These are phyloP conservation scores for Microctonus aethiopoides DNA, from an alignment of 2,888 invertebrate species.

Conservation along the genomic window DNA sequence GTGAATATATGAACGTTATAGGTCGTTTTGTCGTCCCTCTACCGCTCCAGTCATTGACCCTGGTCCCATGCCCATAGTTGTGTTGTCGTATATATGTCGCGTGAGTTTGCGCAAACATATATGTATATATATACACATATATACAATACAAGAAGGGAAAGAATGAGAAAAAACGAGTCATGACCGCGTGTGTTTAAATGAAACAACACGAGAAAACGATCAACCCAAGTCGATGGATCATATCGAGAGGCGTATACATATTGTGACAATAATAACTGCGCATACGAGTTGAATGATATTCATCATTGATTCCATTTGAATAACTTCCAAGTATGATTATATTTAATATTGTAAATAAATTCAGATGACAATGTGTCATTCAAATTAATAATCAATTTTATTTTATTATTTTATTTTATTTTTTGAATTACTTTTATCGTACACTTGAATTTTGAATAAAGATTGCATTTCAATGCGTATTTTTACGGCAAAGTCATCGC, in stretches of 20 bases:
- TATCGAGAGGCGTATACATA: conserved; percentile 27
- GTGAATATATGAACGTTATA: conserved; percentile 16
- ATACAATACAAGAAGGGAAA: not conserved
- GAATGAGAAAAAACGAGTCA: not conserved
- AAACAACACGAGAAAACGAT: conserved; percentile 37
- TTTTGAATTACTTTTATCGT: not conserved
- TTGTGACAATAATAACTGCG: conserved; percentile 13
- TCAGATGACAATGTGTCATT: not conserved
- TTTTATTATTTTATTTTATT: too few species aligned
- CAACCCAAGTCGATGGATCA: conserved; percentile 30
- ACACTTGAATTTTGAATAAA: conserved; percentile 40
- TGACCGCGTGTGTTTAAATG: conserved; percentile 40
- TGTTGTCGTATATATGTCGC: conserved; percentile 27
- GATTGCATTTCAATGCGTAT: conserved; percentile 63
- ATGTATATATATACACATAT: too few species aligned
- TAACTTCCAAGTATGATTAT: not conserved
- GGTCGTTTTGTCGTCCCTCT: conserved; percentile 38
- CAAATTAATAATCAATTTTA: not conserved
- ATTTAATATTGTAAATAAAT: not conserved
- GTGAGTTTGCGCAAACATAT: conserved; percentile 22
- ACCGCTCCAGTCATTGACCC: conserved; percentile 61
- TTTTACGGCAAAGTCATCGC: conserved; percentile 66
- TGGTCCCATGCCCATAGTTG: conserved; percentile 51
- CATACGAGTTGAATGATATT: not conserved
- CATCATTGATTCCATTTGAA: not conserved